phyloP scores from a whole-genome alignment of 2,113 vertebrate species.

The Heliornis fulica region DNA sequence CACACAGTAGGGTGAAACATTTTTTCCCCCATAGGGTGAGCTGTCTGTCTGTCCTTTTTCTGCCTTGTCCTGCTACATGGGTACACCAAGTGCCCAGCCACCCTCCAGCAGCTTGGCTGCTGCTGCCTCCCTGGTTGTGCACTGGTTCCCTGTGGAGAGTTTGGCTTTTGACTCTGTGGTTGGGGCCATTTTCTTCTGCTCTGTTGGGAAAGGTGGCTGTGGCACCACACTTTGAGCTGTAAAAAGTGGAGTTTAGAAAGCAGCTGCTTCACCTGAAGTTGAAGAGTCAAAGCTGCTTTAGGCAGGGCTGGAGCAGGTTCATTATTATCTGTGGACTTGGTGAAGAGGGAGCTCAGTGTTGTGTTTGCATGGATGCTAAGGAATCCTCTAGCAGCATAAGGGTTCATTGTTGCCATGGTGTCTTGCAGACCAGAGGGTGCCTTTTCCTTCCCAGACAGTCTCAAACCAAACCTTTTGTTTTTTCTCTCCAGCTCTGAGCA shows the following conservation, averaged over 20 bases:
- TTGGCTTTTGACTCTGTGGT: background rate
- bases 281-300: background rate
- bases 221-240: background rate
- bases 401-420: accelerated
- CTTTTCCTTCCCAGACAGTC: background rate
- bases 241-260: no score
- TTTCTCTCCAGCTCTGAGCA: background rate
- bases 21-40: background rate
- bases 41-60: background rate
- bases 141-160: background rate
- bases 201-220: background rate
- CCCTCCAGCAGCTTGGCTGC: background rate
- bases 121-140: background rate
- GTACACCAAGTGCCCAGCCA: accelerated
- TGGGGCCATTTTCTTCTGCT: background rate
- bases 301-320: background rate
- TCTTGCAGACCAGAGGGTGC: background rate
- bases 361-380: background rate
- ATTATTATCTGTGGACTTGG: background rate
- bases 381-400: background rate
- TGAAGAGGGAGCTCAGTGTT: background rate
- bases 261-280: background rate
- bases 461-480: background rate
- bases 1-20: background rate
- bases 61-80: accelerated